Evolutionary conservation across 2,113 vertebrate species (phyloP).

Genomic region (Terrapene triunguis): DNA sequence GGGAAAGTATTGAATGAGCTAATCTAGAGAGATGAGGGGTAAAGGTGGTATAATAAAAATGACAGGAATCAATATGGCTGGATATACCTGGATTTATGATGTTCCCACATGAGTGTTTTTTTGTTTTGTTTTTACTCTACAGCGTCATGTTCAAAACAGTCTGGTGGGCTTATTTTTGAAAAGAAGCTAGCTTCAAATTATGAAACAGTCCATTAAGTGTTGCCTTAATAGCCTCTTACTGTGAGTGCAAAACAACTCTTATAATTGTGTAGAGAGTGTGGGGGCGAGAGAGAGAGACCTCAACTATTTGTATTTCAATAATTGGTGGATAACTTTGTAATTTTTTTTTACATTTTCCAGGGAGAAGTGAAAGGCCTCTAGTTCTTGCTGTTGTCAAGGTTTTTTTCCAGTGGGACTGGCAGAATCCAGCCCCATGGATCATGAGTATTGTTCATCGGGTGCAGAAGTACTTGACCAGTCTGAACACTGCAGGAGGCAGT

Average conservation of each 20-base stretch:
- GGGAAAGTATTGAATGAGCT: conserved; percentile 39
- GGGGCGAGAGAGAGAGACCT: conserved; percentile 11
- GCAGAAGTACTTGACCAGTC: neutral
- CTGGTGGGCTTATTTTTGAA: conserved; percentile 55
- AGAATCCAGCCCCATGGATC: conserved; percentile 4
- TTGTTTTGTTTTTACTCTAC: neutral
- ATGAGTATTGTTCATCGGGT: neutral
- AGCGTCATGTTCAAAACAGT: conserved; percentile 18
- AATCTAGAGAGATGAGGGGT: neutral
- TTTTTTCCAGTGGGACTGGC: conserved; percentile 44
- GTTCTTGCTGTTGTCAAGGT: conserved; percentile 33
- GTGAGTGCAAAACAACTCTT: conserved; percentile 23
- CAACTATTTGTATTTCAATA: conserved; percentile 49
- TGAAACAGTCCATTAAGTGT: conserved; percentile 43
- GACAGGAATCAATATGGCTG: conserved; percentile 20
- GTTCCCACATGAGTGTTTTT: neutral
- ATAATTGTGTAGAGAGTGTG: conserved; percentile 38
- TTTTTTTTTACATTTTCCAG: conserved; percentile 55
- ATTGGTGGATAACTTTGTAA: conserved; percentile 56
- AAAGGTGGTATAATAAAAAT: conserved; percentile 55
- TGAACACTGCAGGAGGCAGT: neutral
- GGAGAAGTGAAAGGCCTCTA: conserved; percentile 36
- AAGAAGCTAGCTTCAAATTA: conserved; percentile 41
- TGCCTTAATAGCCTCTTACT: conserved; percentile 35
- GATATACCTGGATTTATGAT: conserved; percentile 40